Evolutionary conservation across 2,113 vertebrate genomes (phyloP).

Genomic region (Larimichthys polyactis): DNA sequence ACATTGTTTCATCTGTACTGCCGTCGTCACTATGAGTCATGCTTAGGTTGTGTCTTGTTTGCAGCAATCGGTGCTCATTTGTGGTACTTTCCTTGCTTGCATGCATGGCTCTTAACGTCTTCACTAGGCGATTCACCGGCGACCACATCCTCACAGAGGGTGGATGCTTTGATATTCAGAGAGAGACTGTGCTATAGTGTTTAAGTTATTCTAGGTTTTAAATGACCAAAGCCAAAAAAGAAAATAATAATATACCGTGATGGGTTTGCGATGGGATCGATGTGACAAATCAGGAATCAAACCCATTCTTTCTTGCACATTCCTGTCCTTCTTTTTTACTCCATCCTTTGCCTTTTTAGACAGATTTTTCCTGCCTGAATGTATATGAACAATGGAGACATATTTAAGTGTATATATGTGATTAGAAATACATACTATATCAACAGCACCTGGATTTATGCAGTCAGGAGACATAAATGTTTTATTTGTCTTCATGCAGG

Average conservation of each 20-base stretch:
- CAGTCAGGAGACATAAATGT: not conserved
- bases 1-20: constrained; percentile 8
- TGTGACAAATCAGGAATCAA: not conserved
- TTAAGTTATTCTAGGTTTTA: constrained; percentile 37
- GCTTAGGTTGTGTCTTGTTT: constrained; percentile 20
- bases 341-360: not conserved
- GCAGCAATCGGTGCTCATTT: constrained; percentile 6
- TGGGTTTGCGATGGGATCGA: not conserved
- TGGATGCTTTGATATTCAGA: constrained; percentile 6
- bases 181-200: constrained; percentile 7
- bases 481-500: constrained; percentile 12
- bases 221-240: constrained; percentile 47
- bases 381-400: constrained; percentile 21
- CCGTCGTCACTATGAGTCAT: constrained; percentile 15
- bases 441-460: not conserved
- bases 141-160: not conserved
- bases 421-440: constrained; percentile 10
- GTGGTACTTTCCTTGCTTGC: constrained; percentile 19
- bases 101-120: not conserved
- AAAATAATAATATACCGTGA: constrained; percentile 10
- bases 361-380: constrained; percentile 29
- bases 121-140: not conserved
- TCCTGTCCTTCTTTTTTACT: not conserved
- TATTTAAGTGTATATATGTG: constrained; percentile 42
- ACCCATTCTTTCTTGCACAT: constrained; percentile 6